Conservation (phyloP, 2,797 vertebrate species). For the Lacerta bilineata region DNA sequence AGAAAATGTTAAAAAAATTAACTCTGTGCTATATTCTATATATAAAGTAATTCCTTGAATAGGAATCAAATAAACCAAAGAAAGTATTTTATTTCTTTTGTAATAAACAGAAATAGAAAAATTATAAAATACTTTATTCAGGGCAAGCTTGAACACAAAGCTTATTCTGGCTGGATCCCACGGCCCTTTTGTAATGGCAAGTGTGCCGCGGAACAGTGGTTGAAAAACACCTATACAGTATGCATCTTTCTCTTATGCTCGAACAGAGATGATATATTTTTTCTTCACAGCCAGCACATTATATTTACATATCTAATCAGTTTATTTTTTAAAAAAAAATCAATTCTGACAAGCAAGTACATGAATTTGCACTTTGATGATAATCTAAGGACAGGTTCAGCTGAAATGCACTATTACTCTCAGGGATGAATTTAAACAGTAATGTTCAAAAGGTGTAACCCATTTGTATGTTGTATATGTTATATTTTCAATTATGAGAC, state of each 20-base stretch:
- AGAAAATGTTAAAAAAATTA: no score
- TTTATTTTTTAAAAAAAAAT: conserved; percentile 27
- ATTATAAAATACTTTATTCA: no score
- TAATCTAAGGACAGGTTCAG: conserved; percentile 37
- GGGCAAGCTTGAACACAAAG: no score
- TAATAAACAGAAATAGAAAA: no score
- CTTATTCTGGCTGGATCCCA: no score
- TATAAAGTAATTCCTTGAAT: no score
- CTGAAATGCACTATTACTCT: conserved; percentile 70
- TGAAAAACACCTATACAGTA: no score
- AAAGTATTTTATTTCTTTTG: no score
- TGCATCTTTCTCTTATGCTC: conserved; percentile 18
- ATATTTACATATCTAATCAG: neutral
- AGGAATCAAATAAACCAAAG: no score
- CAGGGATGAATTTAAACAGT: conserved; percentile 70
- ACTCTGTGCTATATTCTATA: no score
- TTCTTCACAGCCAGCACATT: conserved; percentile 40
- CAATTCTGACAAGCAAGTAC: conserved; percentile 51
- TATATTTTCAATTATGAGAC: conserved; percentile 64
- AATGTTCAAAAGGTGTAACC: conserved; percentile 2
- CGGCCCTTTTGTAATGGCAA: no score
- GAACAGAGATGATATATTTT: conserved; percentile 31
- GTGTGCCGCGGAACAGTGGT: no score
- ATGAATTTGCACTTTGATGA: conserved; percentile 47
- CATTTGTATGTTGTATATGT: conserved; percentile 54